Evolutionary conservation across 1,140 invertebrate genomes (phyloP), one percentile per base, ranked within the genome.

Genomic region (Ptiloglossa arizonensis): DNA sequence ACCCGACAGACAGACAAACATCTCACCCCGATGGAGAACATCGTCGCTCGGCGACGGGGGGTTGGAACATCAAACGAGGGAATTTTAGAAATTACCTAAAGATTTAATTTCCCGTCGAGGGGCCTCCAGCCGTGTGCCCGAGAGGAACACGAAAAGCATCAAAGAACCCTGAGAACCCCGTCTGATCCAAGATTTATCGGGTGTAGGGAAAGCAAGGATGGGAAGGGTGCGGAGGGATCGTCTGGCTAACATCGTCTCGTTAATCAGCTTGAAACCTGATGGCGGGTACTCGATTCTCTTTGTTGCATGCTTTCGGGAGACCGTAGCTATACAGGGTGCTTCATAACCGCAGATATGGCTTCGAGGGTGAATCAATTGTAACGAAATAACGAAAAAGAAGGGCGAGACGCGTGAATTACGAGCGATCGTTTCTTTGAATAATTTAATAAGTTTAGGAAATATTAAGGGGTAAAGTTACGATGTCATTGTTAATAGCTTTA

Each of bases 181-280:
- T 24, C 50, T 52, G 50, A 52, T 59, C 32, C 29, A 59, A 32
- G 19, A 52, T 22, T 52, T 52, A 52, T 52, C 50, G 50, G 22
- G 50, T 41, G 41, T 41, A 41, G 52, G 24, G 52, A 54, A 54
- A 27, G 52, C 22, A 27, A 19, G 5, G 29, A 0, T 2, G n/a
- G n/a, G 8, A n/a, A n/a, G n/a, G 50, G n/a, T 24, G 6, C 5
- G 9, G 19, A 5, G 29, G 17, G 29, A n/a, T 32, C 57, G 32
- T 59, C 57, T 57, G 27, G 56, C 27, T 32, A 57, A 17, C 17
- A 32, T 32, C 56, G 56, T 19, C 27, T 9, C 19, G 32, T 69
- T 69, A 57, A 69, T 69, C 29, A 57, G 32, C 13, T 22, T 52
- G 50, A 52, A 52, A 52, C n/a, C 50, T 22, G n/a, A 22, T 24